Evolutionary conservation across 2,888 invertebrate genomes (phyloP), one percentile per base, ranked within the genome.

Genomic region (Apodemia mormo): DNA sequence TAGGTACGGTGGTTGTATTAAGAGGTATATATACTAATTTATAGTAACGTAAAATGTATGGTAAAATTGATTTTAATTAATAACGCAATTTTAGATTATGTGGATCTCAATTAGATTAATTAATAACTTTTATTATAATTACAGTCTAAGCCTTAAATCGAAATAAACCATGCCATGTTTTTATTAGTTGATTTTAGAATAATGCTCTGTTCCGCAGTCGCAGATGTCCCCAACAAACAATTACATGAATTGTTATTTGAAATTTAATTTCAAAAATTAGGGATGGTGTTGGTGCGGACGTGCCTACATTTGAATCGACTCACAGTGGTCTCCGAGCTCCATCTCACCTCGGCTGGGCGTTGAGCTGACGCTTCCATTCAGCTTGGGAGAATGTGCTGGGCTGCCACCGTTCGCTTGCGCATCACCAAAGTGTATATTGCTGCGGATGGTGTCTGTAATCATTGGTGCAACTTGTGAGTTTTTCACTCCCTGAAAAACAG

Each of bases 371-470:
- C 89, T 91, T 67, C 92, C 90, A 79, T 92, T 92, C 76, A 82
- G 74, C 85, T 89, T 89, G 74, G 89, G 87, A 40, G 91, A 88
- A 78, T 88, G 86, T 65, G 83, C 78, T 56, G 87, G 84, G 75
- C 85, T 87, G 71, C 83, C 79, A 52, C 86, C 89, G 81, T 90
- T 90, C 81, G 83, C 81, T 74, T 85, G 85, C 30, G 85, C 83
- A 77, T 93, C 93, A 64, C 94, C 94, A 80, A 95, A 94, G 82
- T 94, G 90, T 77, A 94, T 94, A 91, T 94, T 92, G 89, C 95
- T 95, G 85, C 94, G 94, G 85, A 94, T 94, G 75, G 94, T 94
- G 86, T 95, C 94, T 76, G 94, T 95, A 81, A 94, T 90, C 92
- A 94, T 92, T 71, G 93, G 94, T 68, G 92, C 87, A 74, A 91